A percentile compares a stretch with the other conserved stretches of the same genome.
These are phyloP conservation scores for Anthoscopus minutus DNA, from an alignment of 2,113 vertebrate genomes.

Conservation along the genomic window DNA sequence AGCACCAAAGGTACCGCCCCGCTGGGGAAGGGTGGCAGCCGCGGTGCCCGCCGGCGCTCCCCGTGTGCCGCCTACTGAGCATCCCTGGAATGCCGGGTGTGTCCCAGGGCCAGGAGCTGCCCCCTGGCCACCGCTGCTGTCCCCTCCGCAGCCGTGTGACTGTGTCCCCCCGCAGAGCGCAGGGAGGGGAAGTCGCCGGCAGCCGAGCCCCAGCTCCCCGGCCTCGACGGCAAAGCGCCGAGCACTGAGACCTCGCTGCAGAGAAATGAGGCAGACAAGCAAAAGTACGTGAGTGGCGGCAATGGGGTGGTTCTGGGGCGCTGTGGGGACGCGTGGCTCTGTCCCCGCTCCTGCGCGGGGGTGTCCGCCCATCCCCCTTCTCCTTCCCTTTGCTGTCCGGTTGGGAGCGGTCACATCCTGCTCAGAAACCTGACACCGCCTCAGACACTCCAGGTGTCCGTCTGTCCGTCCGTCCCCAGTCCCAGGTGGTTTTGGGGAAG, in stretches of 20 bases:
- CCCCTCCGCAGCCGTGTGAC: background rate
- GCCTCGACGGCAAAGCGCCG: slow-evolving; percentile 73
- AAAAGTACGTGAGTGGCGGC: slow-evolving; percentile 75
- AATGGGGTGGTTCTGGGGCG: rapidly evolving
- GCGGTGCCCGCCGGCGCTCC: background rate
- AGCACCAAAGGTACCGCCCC: slow-evolving; percentile 73
- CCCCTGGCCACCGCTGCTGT: background rate
- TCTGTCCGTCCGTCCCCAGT: rapidly evolving
- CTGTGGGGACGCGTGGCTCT: rapidly evolving
- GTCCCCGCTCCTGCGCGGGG: rapidly evolving
- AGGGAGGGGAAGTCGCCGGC: slow-evolving; percentile 56
- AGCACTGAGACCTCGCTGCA: slow-evolving; percentile 72
- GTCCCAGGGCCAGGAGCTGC: background rate
- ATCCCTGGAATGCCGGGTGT: background rate
- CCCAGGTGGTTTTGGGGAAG: background rate
- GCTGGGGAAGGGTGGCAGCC: rapidly evolving
- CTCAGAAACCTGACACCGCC: background rate
- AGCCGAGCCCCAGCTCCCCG: slow-evolving; percentile 65
- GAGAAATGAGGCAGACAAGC: slow-evolving; percentile 80
- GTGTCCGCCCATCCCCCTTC: background rate
- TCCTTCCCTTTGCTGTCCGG: background rate
- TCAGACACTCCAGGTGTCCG: rapidly evolving
- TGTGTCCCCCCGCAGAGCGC: slow-evolving; percentile 59
- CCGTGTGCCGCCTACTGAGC: background rate
- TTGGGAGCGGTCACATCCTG: rapidly evolving